Percentiles rank a stretch among this genome's conserved stretches.
These are phyloP conservation scores for Macrotrachela quadricornifera DNA, from an alignment of 1,140 invertebrate genomes.

Conservation along the genomic window DNA sequence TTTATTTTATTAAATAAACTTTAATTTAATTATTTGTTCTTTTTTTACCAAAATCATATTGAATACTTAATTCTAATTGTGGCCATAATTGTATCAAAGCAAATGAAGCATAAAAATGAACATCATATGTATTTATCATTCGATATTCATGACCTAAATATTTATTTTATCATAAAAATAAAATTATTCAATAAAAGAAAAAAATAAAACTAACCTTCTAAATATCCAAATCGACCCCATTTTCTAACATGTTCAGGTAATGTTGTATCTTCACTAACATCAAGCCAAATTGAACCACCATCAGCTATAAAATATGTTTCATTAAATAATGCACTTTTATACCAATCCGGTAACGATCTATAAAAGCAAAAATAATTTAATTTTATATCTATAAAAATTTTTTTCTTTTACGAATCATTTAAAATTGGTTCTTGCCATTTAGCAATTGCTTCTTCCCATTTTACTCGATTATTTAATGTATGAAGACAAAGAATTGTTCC, in stretches of 20 bases:
- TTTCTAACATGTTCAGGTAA: conserved; percentile 21
- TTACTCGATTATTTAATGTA: conserved; percentile 46
- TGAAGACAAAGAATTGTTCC: conserved; percentile 20
- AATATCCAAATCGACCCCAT: conserved; percentile 32
- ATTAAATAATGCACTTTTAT: conserved; percentile 79
- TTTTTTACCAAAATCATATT: conserved; percentile 50
- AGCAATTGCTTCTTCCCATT: conserved; percentile 59
- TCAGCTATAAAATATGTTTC: conserved; percentile 74
- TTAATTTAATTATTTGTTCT: conserved; percentile 13
- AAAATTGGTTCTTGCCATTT: conserved; percentile 61
- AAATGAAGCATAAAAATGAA: conserved; percentile 82
- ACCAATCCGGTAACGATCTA: conserved; percentile 64
- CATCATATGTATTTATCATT: conserved; percentile 89
- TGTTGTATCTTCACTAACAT: conserved; percentile 24
- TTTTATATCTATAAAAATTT: too few relatives aligned
- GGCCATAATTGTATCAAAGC: conserved; percentile 69
- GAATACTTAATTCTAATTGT: conserved; percentile 57
- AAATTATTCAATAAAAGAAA: too few relatives aligned
- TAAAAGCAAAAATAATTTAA: too few relatives aligned
- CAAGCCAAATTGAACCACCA: conserved; percentile 70
- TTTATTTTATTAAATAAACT: conserved; percentile 16
- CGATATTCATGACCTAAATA: conserved; percentile 52
- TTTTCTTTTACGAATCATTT: conserved; percentile 32
- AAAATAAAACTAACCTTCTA: conserved; percentile 22
- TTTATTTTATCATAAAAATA: too few relatives aligned